Evolutionary conservation across 2,113 vertebrate genomes (phyloP).

Genomic region (Rutilus rutilus): DNA sequence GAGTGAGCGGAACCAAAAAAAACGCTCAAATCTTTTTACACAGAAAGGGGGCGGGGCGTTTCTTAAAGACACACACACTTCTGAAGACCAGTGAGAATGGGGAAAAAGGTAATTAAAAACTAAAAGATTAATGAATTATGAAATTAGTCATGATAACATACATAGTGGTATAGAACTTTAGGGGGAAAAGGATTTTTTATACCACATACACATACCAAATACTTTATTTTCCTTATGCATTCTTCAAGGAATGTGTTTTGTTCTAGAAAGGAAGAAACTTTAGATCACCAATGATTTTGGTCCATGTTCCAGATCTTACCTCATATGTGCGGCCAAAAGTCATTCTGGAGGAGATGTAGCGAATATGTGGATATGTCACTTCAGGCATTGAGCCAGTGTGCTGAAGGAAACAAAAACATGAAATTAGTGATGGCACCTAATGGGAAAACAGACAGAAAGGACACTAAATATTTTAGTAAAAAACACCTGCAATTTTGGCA

Average conservation of each 20-base stretch:
- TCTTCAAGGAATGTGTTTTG: neutral
- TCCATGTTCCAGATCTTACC: slow-evolving; percentile 70
- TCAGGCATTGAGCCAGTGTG: slow-evolving; percentile 80
- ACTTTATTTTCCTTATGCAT: neutral
- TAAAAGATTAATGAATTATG: no score
- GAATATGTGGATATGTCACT: slow-evolving; percentile 95
- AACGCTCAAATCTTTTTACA: neutral
- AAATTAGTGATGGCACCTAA: neutral
- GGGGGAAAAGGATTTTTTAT: no score
- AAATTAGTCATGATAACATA: no score
- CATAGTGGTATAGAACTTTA: no score
- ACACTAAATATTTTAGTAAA: neutral
- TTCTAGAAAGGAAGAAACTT: neutral
- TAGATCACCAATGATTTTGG: neutral
- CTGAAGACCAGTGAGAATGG: no score
- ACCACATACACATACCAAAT: neutral
- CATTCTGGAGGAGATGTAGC: slow-evolving; percentile 99
- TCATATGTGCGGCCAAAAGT: slow-evolving; percentile 93
- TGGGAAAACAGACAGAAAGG: neutral
- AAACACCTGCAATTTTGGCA: neutral
- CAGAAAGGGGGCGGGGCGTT: neutral
- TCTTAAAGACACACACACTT: neutral
- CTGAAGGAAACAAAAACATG: slow-evolving; percentile 57
- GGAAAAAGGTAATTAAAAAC: no score
- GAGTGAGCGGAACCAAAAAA: neutral